phyloP scores from a whole-genome alignment of 2,888 invertebrate genomes.

The Cremastobaeus sp. region DNA sequence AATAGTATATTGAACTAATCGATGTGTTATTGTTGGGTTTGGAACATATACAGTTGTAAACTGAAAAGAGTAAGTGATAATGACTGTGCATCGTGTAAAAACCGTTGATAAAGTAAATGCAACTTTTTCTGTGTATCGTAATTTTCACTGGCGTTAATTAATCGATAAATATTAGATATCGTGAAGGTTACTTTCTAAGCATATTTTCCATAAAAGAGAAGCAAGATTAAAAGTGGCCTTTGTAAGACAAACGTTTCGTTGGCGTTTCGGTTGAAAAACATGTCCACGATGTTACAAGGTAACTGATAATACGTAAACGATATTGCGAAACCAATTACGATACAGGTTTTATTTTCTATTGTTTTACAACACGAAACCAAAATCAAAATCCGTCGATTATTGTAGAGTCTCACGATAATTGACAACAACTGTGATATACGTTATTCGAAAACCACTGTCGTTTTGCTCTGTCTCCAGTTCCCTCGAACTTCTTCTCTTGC shows the following conservation, averaged over 20 bases:
- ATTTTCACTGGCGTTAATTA: no score
- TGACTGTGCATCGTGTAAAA: no score
- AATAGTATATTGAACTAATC: no score
- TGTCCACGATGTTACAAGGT: background rate
- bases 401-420: slow-evolving; percentile 16
- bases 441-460: slow-evolving; percentile 44
- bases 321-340: slow-evolving; percentile 1
- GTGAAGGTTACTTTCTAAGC: no score
- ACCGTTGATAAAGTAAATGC: no score
- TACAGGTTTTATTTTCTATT: background rate
- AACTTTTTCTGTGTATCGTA: no score
- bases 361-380: slow-evolving; percentile 1
- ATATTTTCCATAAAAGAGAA: background rate
- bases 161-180: no score
- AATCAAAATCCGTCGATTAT: slow-evolving; percentile 32
- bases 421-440: slow-evolving; percentile 42
- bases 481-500: slow-evolving; percentile 5
- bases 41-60: no score
- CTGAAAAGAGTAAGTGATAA: no score
- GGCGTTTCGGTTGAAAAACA: background rate
- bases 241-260: slow-evolving; percentile 6
- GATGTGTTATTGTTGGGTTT: no score
- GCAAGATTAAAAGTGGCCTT: slow-evolving; percentile 45
- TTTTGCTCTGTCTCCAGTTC: slow-evolving; percentile 25
- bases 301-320: slow-evolving; percentile 25